Base-by-base conservation (phyloP, 2,888 invertebrate genomes). In the Auanema freiburgensis region DNA sequence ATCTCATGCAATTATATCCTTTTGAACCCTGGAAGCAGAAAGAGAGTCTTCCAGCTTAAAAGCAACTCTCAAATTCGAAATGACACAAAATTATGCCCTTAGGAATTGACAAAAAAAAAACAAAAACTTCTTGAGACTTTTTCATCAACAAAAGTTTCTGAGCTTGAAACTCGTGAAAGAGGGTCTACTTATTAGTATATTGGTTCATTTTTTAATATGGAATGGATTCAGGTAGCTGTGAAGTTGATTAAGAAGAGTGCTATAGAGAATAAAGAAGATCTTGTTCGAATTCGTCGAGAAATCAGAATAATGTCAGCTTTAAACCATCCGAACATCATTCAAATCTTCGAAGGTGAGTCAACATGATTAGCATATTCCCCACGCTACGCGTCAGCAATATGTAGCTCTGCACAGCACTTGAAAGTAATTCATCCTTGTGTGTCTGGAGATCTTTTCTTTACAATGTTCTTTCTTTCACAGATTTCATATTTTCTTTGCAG, bases 301-400 rank as follows among this genome's bases (percentile, higher is more conserved):
- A 97, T 98, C 84, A 93, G 96, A 86, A 97, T 98, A 79, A 97
- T 98, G 96, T 94, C 95, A 63, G 94, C 93, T 53, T 97, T 62
- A 56, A 90, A 92, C 80, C 98, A 98, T 88, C 97, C 96, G 8
- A 95, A 98, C 85, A 97, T 98, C 85, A 95, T 98, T 86, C 95
- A 97, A 87, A 96, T 98, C 84, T 94, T 94, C 87, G 98, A 98
- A 91, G 96, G 96, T 95, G 12, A 53, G 12, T 62, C 33, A n/a
- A 24, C 42, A 8, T n/a, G 6, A 52, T 23, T 24, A 46, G 16
- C 16, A 21, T 18, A 46, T 46, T 46, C 21, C 3, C 16, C 16
- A 21, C 46, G 46, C 21, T 5, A 5, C 10, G 46, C 46, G 46
- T 46, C 10, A 3, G 4, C 46, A 21, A 43, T 43, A 43, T 10